Conservation (phyloP, 2,113 vertebrate species). For the Herpailurus yagouaroundi region DNA sequence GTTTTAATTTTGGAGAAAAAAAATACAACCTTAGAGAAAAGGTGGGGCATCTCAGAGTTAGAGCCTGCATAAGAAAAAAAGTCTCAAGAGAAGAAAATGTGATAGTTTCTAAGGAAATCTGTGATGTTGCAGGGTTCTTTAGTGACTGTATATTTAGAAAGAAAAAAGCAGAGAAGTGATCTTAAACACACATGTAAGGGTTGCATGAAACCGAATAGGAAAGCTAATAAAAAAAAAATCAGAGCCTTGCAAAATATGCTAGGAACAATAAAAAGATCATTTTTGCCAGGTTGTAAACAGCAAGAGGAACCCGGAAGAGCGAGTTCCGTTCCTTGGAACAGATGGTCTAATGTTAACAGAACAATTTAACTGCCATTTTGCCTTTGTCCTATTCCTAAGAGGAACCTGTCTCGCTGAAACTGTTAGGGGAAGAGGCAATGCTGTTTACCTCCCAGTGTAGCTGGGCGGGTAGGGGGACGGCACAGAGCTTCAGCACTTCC, state of each 20-base stretch:
- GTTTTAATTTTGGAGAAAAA: neutral
- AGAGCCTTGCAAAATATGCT: neutral
- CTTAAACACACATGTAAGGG: neutral
- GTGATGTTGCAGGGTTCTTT: neutral
- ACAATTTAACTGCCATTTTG: neutral
- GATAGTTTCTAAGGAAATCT: neutral
- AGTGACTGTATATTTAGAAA: neutral
- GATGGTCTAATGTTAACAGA: conserved; percentile 36
- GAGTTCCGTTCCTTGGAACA: conserved; percentile 31
- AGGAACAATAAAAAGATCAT: conserved; percentile 32
- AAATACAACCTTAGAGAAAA: neutral
- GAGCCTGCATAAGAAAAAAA: neutral
- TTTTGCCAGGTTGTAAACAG: conserved; percentile 56
- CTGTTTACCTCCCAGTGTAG: neutral
- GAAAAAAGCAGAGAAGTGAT: neutral
- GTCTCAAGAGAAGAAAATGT: neutral
- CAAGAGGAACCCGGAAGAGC: conserved; percentile 28
- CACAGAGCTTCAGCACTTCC: neutral
- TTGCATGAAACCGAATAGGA: neutral
- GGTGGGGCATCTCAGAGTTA: neutral
- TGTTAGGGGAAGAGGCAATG: neutral
- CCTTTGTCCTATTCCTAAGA: neutral
- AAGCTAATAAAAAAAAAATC: neutral
- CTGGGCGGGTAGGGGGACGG: neutral
- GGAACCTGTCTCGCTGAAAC: neutral